Percentiles rank a stretch among this genome's conserved stretches.
Conservation (phyloP, 1,140 invertebrate species). For the Dolichoris vasculosae region DNA sequence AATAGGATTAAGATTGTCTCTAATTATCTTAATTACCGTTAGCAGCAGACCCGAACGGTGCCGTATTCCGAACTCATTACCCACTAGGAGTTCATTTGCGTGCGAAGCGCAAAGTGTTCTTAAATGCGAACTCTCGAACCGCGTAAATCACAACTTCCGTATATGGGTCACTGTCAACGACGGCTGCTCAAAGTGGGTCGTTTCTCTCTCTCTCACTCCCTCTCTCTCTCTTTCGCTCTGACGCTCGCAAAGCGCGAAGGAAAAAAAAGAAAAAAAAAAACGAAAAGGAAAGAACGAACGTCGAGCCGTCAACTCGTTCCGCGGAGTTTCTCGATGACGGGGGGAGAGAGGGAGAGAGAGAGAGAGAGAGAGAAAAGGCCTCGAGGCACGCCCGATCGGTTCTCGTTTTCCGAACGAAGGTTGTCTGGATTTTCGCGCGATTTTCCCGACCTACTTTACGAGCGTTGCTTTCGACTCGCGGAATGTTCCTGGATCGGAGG, state of each 20-base stretch:
- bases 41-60: not conserved
- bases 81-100: not conserved
- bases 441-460: not conserved
- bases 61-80: not conserved
- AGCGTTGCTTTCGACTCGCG: no score
- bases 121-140: not conserved
- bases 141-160: constrained; percentile 17
- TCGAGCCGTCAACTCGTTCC: not conserved
- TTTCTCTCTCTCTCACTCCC: not conserved
- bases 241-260: not conserved
- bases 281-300: not conserved
- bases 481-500: no score
- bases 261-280: not conserved
- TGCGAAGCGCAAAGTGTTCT: not conserved
- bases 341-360: constrained; percentile 3
- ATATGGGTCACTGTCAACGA: not conserved
- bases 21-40: constrained; percentile 14
- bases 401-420: not conserved
- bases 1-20: constrained; percentile 22
- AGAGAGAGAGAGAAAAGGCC: not conserved
- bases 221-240: not conserved
- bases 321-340: not conserved
- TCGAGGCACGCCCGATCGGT: not conserved
- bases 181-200: not conserved
- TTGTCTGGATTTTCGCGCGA: not conserved